A percentile compares a stretch with the other conserved stretches of the same genome.
These are phyloP conservation scores for Tinea trinotella DNA, from an alignment of 2,888 invertebrate species.

Conservation along the genomic window DNA sequence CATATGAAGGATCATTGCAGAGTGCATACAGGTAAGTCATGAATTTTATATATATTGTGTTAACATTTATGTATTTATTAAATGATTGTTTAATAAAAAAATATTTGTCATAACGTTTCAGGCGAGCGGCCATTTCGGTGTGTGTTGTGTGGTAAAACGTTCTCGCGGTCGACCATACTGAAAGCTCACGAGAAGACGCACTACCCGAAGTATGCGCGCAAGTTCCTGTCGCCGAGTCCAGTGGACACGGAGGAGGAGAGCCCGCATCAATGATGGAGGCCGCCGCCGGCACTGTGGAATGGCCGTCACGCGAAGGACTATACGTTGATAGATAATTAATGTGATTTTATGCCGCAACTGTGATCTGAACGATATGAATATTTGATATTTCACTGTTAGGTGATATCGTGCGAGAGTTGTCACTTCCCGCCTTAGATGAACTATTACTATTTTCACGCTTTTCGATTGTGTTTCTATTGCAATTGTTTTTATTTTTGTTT, in stretches of 20 bases:
- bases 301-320: conserved; percentile 58
- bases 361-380: conserved; percentile 74
- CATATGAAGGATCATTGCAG: conserved; percentile 96
- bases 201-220: conserved; percentile 91
- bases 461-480: background rate
- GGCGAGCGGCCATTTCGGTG: conserved; percentile 92
- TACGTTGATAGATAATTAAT: conserved; percentile 65
- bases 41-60: background rate
- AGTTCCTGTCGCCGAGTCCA: conserved; percentile 89
- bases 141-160: conserved; percentile 90
- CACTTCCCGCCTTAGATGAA: conserved; percentile 1
- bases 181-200: conserved; percentile 95
- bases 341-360: conserved; percentile 73
- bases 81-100: background rate
- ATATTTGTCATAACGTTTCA: conserved; percentile 38
- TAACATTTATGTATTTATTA: background rate
- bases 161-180: conserved; percentile 90
- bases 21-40: conserved; percentile 86
- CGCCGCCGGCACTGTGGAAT: background rate
- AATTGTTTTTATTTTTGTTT: background rate
- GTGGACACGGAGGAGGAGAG: conserved; percentile 87
- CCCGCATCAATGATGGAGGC: conserved; percentile 75
- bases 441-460: background rate
- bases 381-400: conserved; percentile 72
- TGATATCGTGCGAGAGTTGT: conserved; percentile 55